Base-by-base conservation (phyloP, 2,888 invertebrate species). In the Cheilosia scutellata region DNA sequence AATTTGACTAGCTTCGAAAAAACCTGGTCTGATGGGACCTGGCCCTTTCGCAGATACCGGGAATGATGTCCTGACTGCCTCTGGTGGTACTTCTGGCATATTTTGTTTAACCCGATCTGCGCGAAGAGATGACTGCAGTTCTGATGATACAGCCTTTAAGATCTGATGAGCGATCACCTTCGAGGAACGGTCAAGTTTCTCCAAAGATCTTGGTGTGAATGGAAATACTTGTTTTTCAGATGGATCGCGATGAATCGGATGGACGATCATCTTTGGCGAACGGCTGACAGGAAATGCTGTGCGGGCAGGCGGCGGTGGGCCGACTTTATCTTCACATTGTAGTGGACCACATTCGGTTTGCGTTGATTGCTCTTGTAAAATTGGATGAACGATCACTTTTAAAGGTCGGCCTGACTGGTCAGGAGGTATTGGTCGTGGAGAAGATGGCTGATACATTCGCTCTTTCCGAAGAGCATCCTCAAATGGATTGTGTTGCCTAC, bases 251-350 rank as follows among this genome's bases (percentile, higher is more conserved):
- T 55, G 13, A 1, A 86, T 68, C 0, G 71, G 77, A 42, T 72
- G 86, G 1, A 86, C 31, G 20, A 86, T 82, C 25, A 72, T 57
- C 7, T 77, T 86, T 29, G 71, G 40, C 11, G 58, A 71, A 0
- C 86, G 86, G 9, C 31, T 66, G 0, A 82, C 63, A 1, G 86
- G 86, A 58, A 86, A 86, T 5, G 72, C 20, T 40, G 78, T 71
- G 1, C 29, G 33, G 3, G 53, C 29, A 4, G 31, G 31, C 13
- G 68, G 55, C 20, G 37, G 42, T 51, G 42, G 40, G 25, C 25
- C 53, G 1, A 51, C 25, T 20, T n/a, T n/a, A n/a, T n/a, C n/a
- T n/a, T 80, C 40, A 13, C 51, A 1, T 58, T 71, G 5, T 31
- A 51, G 25, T 29, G 58, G n/a, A 25, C 0, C 37, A 2, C 31